These are phyloP conservation scores for Oceanodroma leucorhoa DNA, from an alignment of 2,797 vertebrate genomes.

Conservation along the genomic window DNA sequence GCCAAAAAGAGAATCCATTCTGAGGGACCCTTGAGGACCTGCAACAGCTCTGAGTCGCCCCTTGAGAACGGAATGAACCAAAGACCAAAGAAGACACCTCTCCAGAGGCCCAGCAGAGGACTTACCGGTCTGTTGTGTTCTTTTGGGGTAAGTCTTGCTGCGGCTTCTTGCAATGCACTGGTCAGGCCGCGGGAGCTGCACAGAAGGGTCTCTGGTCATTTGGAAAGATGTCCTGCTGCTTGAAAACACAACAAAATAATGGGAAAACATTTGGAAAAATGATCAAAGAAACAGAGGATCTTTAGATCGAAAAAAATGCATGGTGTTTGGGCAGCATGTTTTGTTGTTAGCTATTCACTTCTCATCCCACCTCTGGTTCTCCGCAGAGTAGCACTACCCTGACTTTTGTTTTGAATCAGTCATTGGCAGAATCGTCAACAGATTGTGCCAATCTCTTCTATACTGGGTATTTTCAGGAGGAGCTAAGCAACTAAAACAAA, in stretches of 20 bases:
- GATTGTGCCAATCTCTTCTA: background rate
- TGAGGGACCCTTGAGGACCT: background rate
- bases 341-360: background rate
- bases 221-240: conserved; percentile 82
- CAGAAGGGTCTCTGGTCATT: conserved; percentile 81
- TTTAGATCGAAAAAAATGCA: background rate
- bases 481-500: background rate
- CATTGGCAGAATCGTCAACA: background rate
- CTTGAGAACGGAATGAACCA: background rate
- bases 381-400: background rate
- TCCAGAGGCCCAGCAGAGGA: background rate
- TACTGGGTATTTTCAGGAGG: background rate
- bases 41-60: background rate
- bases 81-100: background rate
- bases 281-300: background rate
- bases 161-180: conserved; percentile 81
- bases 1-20: background rate
- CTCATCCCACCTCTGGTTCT: background rate
- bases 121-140: conserved; percentile 78
- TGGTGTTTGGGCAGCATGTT: background rate
- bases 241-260: conserved; percentile 25
- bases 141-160: conserved; percentile 89
- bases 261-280: conserved; percentile 22
- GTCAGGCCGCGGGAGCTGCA: conserved; percentile 82
- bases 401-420: background rate